Evolutionary conservation across 1,140 invertebrate species (phyloP).

Genomic region (Lordiphosa collinella): DNA sequence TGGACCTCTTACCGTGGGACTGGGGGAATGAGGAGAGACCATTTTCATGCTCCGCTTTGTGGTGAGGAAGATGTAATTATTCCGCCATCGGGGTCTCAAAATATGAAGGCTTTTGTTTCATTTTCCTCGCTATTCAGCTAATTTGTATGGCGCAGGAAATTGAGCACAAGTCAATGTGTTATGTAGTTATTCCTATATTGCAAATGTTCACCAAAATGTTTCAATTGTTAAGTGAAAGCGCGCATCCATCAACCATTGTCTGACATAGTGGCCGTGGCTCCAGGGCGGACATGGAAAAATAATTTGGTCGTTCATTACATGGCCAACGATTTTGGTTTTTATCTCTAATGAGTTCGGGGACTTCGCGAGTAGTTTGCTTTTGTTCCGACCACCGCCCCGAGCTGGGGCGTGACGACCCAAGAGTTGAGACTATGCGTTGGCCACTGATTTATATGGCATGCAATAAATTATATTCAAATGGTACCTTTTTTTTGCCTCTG

Average conservation of each 20-base stretch:
- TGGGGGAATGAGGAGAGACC: background rate
- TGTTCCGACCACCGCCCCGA: conserved; percentile 34
- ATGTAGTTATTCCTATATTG: no score
- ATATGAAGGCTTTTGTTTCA: background rate
- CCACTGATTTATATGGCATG: conserved; percentile 48
- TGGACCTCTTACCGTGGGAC: background rate
- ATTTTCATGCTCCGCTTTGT: no score
- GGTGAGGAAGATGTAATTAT: no score
- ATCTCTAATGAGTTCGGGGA: conserved; percentile 44
- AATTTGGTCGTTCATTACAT: conserved; percentile 33
- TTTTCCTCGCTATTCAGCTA: background rate
- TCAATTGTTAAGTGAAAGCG: conserved; percentile 1
- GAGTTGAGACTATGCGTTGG: conserved; percentile 1
- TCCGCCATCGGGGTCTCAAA: no score
- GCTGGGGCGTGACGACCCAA: conserved; percentile 23
- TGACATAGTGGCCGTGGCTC: background rate
- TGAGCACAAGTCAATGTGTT: no score
- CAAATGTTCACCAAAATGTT: no score
- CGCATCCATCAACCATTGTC: conserved; percentile 2
- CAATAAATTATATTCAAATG: conserved; percentile 58
- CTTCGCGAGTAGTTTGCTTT: conserved; percentile 37
- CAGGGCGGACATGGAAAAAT: conserved; percentile 22
- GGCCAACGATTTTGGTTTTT: conserved; percentile 14
- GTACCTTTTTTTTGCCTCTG: conserved; percentile 15
- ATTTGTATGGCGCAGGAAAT: no score